Conservation (phyloP, 2,888 invertebrate genomes). For the Sialis fuliginosa region DNA sequence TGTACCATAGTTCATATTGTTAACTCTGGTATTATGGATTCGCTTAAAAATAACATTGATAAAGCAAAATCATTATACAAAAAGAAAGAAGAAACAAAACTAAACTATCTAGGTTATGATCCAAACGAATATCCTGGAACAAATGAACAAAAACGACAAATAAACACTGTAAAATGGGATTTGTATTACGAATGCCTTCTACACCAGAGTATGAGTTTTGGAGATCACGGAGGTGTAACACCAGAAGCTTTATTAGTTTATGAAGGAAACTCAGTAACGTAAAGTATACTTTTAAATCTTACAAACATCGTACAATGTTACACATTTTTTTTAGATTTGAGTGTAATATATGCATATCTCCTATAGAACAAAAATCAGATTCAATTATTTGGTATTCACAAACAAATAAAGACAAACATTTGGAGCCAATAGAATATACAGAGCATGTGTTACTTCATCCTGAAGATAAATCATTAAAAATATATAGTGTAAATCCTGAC, state of each 20-base stretch:
- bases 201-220: slow-evolving; percentile 19
- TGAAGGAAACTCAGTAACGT: slow-evolving; percentile 6
- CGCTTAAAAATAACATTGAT: no score
- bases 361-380: slow-evolving; percentile 20
- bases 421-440: slow-evolving; percentile 22
- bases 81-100: slow-evolving; percentile 16
- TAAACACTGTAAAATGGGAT: slow-evolving; percentile 28
- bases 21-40: no score
- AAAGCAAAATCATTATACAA: no score
- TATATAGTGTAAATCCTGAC: slow-evolving; percentile 29
- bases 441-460: slow-evolving; percentile 26
- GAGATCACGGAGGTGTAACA: slow-evolving; percentile 19
- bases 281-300: not conserved
- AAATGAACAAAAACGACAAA: slow-evolving; percentile 21
- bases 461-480: slow-evolving; percentile 27
- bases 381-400: slow-evolving; percentile 12
- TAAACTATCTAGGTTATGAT: slow-evolving; percentile 21
- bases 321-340: slow-evolving; percentile 21
- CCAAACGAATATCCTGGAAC: slow-evolving; percentile 28
- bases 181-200: slow-evolving; percentile 33
- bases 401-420: slow-evolving; percentile 13
- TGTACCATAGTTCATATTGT: no score
- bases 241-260: slow-evolving; percentile 20
- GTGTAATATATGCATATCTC: slow-evolving; percentile 34
- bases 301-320: not conserved